These are phyloP conservation scores for Amphipyra berbera DNA, from an alignment of 2,888 invertebrate genomes.

Conservation along the genomic window DNA sequence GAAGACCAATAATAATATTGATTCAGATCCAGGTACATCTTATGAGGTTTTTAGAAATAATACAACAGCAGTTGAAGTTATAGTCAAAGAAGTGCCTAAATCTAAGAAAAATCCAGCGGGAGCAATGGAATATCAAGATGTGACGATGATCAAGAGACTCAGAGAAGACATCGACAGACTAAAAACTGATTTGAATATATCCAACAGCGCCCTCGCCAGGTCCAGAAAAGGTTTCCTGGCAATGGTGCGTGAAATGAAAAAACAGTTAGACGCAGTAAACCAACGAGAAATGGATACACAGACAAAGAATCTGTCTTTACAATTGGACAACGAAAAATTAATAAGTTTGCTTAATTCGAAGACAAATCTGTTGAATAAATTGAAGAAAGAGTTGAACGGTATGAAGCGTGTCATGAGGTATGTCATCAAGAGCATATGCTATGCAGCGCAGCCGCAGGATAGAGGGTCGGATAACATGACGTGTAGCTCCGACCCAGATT, in stretches of 20 bases:
- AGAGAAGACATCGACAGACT: slow-evolving; percentile 68
- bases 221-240: slow-evolving; percentile 66
- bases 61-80: slow-evolving; percentile 80
- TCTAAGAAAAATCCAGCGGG: slow-evolving; percentile 56
- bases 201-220: slow-evolving; percentile 63
- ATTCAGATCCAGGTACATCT: slow-evolving; percentile 62
- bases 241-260: slow-evolving; percentile 74
- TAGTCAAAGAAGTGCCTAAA: slow-evolving; percentile 76
- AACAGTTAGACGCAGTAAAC: slow-evolving; percentile 71
- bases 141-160: slow-evolving; percentile 47
- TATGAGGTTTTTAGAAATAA: slow-evolving; percentile 80
- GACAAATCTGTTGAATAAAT: slow-evolving; percentile 69
- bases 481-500: slow-evolving; percentile 69
- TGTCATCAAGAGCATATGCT: slow-evolving; percentile 71
- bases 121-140: slow-evolving; percentile 41
- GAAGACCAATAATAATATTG: slow-evolving; percentile 32
- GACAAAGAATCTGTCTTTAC: slow-evolving; percentile 67
- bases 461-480: slow-evolving; percentile 49
- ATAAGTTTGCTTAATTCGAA: slow-evolving; percentile 74
- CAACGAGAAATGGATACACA: slow-evolving; percentile 71
- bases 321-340: slow-evolving; percentile 81
- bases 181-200: slow-evolving; percentile 66
- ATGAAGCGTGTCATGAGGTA: slow-evolving; percentile 75
- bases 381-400: slow-evolving; percentile 74
- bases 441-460: slow-evolving; percentile 47